phyloP scores from a whole-genome alignment of 2,888 invertebrate species.

The Noctuana brunneofusca region DNA sequence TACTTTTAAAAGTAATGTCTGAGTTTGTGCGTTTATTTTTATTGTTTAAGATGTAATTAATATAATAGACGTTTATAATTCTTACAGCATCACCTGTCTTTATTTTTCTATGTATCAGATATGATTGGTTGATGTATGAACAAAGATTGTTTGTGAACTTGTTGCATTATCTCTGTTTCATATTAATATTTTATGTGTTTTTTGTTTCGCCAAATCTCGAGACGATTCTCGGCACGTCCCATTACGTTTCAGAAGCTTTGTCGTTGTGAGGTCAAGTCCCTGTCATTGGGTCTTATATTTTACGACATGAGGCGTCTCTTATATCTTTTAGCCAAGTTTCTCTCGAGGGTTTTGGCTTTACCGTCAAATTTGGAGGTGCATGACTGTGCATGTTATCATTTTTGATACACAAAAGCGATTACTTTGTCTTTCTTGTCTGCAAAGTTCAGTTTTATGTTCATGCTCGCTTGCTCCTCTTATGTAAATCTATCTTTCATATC shows the following conservation, averaged over 20 bases:
- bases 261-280: slow-evolving; percentile 26
- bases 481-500: background rate
- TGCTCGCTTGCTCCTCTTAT: background rate
- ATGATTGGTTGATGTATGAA: background rate
- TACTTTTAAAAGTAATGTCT: background rate
- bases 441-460: background rate
- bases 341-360: slow-evolving; percentile 6
- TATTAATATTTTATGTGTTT: background rate
- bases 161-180: slow-evolving; percentile 13
- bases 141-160: slow-evolving; percentile 2
- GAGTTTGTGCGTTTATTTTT: background rate
- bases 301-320: slow-evolving; percentile 4
- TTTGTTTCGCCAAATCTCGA: slow-evolving; percentile 9
- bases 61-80: no score
- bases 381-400: slow-evolving; percentile 10
- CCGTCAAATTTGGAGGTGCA: slow-evolving; percentile 7
- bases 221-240: slow-evolving; percentile 12
- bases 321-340: slow-evolving; percentile 11
- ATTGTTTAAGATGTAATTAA: no score
- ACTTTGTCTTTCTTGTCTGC: background rate
- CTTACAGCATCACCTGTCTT: no score
- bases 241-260: slow-evolving; percentile 15
- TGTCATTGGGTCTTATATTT: slow-evolving; percentile 29
- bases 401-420: slow-evolving; percentile 16
- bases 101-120: no score